Evolutionary conservation across 2,113 vertebrate species (phyloP), one percentile per base, ranked within the genome.

Genomic region (Sarotherodon lohbergeri): DNA sequence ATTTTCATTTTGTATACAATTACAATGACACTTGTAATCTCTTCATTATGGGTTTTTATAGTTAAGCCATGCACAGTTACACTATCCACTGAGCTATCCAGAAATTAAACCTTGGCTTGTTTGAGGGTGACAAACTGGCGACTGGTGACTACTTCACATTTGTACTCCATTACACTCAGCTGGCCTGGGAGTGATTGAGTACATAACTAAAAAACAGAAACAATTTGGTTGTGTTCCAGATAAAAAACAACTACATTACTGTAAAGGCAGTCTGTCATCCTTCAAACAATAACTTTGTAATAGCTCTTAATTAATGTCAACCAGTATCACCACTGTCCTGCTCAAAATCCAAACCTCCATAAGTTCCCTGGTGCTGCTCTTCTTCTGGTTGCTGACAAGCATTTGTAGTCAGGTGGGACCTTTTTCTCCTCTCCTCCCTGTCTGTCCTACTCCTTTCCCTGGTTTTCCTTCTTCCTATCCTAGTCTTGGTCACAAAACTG

Each of bases 401-500:
- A 76, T 88, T 86, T 87, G 85, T 85, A 46, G 54, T 79, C 22
- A 52, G 83, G 66, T 71, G 86, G 24, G 78, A 83, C 80, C 68
- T 86, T 71, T 56, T 87, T 80, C 85, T 93, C 68, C 46, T 91
- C 59, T 81, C 79, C 73, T 71, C 56, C 81, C 88, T 95, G 86
- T 88, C 86, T 92, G 88, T 80, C 85, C 91, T 90, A 86, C 36
- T 83, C 39, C 56, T 90, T 7, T 84, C 78, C 61, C 82, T 92
- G 84, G 88, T 83, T 87, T 54, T 89, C 81, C 83, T 94, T 87
- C 84, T 93, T 88, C 88, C 94, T 41, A 27, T 92, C 55, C 14
- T 92, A 80, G 22, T 76, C 87, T 83, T 82, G 85, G 3, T 17
- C 82, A 89, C 89, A 85, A 46, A 41, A 82, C 46, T 48, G 14